Evolutionary conservation across 2,113 vertebrate genomes (phyloP).

Genomic region (Thalassoma bifasciatum): DNA sequence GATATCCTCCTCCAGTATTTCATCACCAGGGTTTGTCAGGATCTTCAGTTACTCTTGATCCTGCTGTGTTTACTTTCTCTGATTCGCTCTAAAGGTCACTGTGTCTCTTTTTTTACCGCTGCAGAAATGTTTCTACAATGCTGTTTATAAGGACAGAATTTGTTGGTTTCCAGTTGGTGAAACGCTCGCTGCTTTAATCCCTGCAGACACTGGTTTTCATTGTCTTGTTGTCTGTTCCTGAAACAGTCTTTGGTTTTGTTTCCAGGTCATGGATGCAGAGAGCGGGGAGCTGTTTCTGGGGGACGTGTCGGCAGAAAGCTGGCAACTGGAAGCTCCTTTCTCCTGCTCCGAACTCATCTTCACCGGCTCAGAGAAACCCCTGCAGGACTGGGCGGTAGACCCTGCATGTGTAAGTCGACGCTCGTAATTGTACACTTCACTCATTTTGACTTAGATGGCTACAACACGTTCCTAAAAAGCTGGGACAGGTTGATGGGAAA

Average conservation of each 20-base stretch:
- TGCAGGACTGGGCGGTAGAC: slow-evolving; percentile 61
- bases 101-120: no score
- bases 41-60: background rate
- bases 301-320: slow-evolving; percentile 18
- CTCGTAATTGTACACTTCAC: no score
- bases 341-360: slow-evolving; percentile 49
- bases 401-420: slow-evolving; percentile 66
- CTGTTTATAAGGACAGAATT: no score
- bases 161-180: no score
- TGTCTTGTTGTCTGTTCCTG: no score
- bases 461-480: no score
- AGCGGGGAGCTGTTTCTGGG: slow-evolving; percentile 58
- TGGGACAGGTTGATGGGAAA: no score
- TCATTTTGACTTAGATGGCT: no score
- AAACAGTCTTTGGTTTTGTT: background rate
- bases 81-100: no score
- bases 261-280: slow-evolving; percentile 78
- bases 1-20: slow-evolving; percentile 56
- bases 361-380: slow-evolving; percentile 30
- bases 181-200: no score
- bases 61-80: background rate
- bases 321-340: slow-evolving; percentile 46
- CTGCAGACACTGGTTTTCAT: no score
- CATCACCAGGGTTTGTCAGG: background rate
- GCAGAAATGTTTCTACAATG: no score